A percentile compares a stretch with the other conserved stretches of the same genome.
phyloP scores from a whole-genome alignment of 53 echinoderm and acorn worm species.

The Crossaster papposus region DNA sequence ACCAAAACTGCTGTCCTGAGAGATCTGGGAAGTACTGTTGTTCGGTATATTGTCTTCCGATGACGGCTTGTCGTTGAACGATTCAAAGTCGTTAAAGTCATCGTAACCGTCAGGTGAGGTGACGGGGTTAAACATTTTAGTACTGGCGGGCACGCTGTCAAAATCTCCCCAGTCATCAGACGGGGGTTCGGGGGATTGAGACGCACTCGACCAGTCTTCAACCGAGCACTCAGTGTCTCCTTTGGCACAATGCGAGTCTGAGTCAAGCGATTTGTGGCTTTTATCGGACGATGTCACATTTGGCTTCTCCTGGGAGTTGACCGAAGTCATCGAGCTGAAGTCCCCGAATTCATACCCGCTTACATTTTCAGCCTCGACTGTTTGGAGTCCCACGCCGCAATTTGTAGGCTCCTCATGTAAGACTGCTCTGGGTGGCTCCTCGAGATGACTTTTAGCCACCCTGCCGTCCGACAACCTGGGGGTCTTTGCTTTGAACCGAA shows the following conservation, averaged over 20 bases:
- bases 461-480: background rate
- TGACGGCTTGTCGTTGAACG: slow-evolving; percentile 47
- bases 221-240: background rate
- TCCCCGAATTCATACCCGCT: slow-evolving; percentile 41
- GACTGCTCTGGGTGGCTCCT: background rate
- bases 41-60: slow-evolving; percentile 9
- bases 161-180: slow-evolving; percentile 43
- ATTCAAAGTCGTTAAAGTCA: slow-evolving; percentile 75
- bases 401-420: background rate
- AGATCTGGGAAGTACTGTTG: background rate
- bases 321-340: background rate
- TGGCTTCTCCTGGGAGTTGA: background rate
- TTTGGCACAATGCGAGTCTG: slow-evolving; percentile 8
- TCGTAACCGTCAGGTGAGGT: slow-evolving; percentile 56
- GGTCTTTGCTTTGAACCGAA: slow-evolving; percentile 22
- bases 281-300: background rate
- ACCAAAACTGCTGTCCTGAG: slow-evolving; percentile 70
- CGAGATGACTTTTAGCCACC: background rate
- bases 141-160: slow-evolving; percentile 35
- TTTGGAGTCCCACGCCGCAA: background rate
- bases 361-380: background rate
- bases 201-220: background rate
- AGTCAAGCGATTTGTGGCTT: background rate
- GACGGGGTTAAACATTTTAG: slow-evolving; percentile 4
- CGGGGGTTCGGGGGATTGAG: background rate